Evolutionary conservation across 30 jellyfish, hydroid and myxozoan genomes (phyloP).

Genomic region (Turritopsis dohrnii): DNA sequence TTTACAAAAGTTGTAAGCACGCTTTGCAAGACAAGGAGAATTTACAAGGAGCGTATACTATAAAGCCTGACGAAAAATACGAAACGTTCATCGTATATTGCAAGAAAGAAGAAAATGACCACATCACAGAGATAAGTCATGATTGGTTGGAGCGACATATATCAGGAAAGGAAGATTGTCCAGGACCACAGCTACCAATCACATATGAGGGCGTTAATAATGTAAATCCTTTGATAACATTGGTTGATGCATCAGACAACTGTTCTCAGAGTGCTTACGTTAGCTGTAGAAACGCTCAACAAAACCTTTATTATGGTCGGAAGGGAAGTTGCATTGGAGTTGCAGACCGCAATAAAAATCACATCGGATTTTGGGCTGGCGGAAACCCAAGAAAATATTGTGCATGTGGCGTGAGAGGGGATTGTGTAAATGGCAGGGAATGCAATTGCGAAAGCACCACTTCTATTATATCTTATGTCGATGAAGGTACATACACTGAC

Average conservation of each 20-base stretch:
- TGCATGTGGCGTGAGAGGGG: slow-evolving; percentile 1
- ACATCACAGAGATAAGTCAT: background rate
- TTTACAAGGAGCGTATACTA: background rate
- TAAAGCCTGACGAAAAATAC: background rate
- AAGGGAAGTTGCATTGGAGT: background rate
- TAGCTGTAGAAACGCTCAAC: background rate
- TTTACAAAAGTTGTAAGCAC: background rate
- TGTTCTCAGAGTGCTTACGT: background rate
- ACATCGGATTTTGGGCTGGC: slow-evolving; percentile 8
- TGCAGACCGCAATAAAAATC: background rate
- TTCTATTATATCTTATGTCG: background rate
- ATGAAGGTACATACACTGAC: background rate
- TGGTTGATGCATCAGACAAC: background rate
- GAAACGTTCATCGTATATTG: background rate
- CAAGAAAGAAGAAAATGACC: background rate
- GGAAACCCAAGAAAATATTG: background rate
- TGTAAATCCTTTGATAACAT: background rate
- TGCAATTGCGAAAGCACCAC: slow-evolving; percentile 16
- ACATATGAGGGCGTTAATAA: background rate
- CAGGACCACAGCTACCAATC: background rate
- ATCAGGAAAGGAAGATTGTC: background rate
- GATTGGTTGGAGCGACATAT: background rate
- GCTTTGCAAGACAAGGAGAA: background rate
- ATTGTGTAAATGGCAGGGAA: background rate
- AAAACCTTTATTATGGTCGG: background rate